These are phyloP conservation scores for Periophthalmus modestus DNA, from an alignment of 2,113 vertebrate genomes.

Conservation along the genomic window DNA sequence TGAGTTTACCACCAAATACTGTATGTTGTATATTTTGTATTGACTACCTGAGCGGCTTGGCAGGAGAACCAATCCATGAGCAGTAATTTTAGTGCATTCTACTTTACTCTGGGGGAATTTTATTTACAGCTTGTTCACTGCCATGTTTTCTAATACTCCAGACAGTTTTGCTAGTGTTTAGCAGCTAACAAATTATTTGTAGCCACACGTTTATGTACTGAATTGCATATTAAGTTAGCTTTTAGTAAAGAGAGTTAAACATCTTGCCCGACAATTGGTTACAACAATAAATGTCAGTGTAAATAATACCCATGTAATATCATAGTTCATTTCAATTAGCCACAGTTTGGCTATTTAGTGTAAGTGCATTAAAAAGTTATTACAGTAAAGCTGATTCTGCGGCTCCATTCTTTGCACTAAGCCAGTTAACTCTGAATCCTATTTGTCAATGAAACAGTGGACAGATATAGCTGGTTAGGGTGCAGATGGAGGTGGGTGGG, in stretches of 20 bases:
- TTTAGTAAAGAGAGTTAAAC: constrained; percentile 2
- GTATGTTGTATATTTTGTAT: constrained; percentile 2
- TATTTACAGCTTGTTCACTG: neutral
- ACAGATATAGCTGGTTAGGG: constrained; percentile 17
- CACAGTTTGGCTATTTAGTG: constrained; percentile 1
- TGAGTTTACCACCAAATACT: neutral
- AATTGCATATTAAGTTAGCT: neutral
- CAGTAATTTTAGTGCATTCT: neutral
- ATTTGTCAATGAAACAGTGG: constrained; percentile 10
- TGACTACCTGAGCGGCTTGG: neutral
- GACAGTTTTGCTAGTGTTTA: neutral
- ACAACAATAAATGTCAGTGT: constrained; percentile 1
- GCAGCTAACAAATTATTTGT: neutral
- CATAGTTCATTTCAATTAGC: constrained; percentile 2
- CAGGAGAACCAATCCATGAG: constrained; percentile 5
- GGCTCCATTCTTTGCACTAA: neutral
- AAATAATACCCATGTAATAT: constrained; percentile 1
- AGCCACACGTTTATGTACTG: neutral
- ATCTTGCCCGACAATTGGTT: neutral
- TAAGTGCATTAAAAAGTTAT: constrained; percentile 5
- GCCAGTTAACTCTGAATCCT: neutral
- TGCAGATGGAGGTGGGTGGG: constrained; percentile 7
- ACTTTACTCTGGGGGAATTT: neutral
- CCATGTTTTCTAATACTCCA: neutral
- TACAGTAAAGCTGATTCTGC: neutral